Conservation (phyloP, 2,888 invertebrate species). For the Eutolmus rufibarbis region DNA sequence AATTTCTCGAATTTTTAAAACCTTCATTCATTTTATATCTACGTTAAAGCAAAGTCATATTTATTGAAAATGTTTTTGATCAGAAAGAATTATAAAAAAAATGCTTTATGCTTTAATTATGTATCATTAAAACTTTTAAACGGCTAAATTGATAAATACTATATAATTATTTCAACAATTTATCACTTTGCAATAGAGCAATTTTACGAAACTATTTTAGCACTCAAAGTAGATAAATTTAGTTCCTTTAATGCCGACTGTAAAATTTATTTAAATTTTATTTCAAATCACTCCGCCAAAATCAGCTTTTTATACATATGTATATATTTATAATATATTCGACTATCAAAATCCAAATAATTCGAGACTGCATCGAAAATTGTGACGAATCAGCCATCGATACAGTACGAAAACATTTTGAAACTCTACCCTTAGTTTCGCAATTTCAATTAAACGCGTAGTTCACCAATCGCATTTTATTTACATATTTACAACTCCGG, state of each 20-base stretch:
- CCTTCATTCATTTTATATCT: neutral
- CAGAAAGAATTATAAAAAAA: neutral
- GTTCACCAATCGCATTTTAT: neutral
- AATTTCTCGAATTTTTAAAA: conserved; percentile 8
- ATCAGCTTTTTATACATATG: neutral
- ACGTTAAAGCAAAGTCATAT: conserved; percentile 27
- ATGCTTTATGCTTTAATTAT: neutral
- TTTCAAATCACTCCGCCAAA: neutral
- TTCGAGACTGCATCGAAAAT: neutral
- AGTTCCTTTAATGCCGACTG: neutral
- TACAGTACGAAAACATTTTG: neutral
- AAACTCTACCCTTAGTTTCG: neutral
- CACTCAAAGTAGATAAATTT: neutral
- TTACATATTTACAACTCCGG: neutral
- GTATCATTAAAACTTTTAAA: neutral
- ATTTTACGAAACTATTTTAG: neutral
- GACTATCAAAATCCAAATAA: neutral
- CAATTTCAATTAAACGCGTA: neutral
- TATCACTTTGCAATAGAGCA: neutral
- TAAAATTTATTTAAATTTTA: neutral
- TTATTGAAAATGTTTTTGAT: neutral
- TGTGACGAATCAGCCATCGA: neutral
- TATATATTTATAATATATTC: neutral
- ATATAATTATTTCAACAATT: neutral
- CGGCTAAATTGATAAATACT: neutral